Evolutionary conservation across 2,888 invertebrate species (phyloP), one percentile per base, ranked within the genome.

Genomic region (Alentia gelatinosa): DNA sequence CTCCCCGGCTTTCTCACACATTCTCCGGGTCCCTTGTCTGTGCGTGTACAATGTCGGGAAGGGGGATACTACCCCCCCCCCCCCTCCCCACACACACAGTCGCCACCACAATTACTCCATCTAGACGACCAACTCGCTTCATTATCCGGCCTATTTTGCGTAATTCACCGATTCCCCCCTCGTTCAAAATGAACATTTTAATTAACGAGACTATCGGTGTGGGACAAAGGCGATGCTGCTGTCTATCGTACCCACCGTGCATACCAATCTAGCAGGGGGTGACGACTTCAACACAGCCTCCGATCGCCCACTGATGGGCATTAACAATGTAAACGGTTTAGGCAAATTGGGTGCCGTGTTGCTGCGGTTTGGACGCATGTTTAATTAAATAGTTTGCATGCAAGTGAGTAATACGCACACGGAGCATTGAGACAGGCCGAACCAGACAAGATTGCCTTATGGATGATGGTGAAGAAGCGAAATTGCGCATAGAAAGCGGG

Each of bases 281-380:
- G 26, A 30, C 68, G n/a, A 26, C 15, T 68, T 68, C 30, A 19
- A 79, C 37, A 26, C 79, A 5, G 79, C 79, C 37, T 26, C 39
- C 79, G 19, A 39, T 15, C 79, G 37, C 23, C 23, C 23, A 15
- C 79, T 79, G 79, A 79, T 79, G 79, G 79, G 79, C 39, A 39
- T 79, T 79, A 79, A 79, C 79, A 79, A 79, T 79, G 79, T 79
- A 79, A 79, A 79, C 79, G 79, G 79, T 79, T 79, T 79, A 79
- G 37, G 79, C 79, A 79, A 79, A 79, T 79, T 79, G 79, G 79
- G 79, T 39, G 79, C 39, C 39, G 79, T 79, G 79, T 79, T 79
- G 79, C 79, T 79, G 79, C 39, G 79, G 79, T 79, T 79, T 9
- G 37, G 79, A 39, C 79, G 79, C 79, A 79, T 79, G 79, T 79